Conservation (phyloP, 2,113 vertebrate genomes). For the Ceyx margarethae region DNA sequence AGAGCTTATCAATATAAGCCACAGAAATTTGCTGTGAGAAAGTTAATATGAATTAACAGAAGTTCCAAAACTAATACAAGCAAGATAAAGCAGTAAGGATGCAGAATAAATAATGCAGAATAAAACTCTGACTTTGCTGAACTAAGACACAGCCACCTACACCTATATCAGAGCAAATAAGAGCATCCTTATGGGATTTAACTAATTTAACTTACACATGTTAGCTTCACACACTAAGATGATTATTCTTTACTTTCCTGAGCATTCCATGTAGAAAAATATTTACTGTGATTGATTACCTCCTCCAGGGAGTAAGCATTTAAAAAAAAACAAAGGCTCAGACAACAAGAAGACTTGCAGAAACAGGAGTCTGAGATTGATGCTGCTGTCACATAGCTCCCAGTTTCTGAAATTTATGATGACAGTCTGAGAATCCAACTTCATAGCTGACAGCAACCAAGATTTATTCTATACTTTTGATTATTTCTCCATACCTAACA, state of each 20-base stretch:
- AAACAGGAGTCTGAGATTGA: constrained; percentile 58
- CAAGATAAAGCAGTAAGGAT: background rate
- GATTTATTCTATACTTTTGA: constrained; percentile 46
- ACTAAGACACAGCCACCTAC: background rate
- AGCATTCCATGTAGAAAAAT: background rate
- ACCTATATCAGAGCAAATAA: background rate
- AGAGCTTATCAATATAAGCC: background rate
- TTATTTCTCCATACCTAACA: constrained; percentile 43
- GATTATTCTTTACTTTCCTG: background rate
- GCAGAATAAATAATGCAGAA: background rate
- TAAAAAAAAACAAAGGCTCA: background rate
- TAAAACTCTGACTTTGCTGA: background rate
- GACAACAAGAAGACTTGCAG: constrained; percentile 44
- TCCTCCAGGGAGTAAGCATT: constrained; percentile 27
- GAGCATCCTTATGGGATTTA: background rate
- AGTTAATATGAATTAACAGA: background rate
- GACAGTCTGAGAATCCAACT: constrained; percentile 53
- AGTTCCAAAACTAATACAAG: background rate
- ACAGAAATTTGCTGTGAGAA: background rate
- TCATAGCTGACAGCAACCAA: constrained; percentile 10
- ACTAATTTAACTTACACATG: background rate
- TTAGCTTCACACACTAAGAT: background rate
- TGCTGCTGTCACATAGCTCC: constrained; percentile 37
- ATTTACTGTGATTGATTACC: constrained; percentile 23
- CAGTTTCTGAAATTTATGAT: constrained; percentile 50